phyloP scores from a whole-genome alignment of 2,797 vertebrate species.

The Falco peregrinus region DNA sequence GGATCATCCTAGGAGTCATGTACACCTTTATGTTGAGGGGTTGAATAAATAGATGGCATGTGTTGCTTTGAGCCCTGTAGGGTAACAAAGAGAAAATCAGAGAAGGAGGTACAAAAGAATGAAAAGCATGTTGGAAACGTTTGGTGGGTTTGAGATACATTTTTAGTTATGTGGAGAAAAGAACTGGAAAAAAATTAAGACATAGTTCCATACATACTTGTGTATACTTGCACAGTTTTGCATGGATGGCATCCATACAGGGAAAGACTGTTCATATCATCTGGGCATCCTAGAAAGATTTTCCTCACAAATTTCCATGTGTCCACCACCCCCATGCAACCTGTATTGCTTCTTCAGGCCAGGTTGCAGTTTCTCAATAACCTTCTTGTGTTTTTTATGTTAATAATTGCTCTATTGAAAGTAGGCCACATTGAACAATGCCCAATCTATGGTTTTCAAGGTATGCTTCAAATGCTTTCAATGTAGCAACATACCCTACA shows the following conservation, averaged over 20 bases:
- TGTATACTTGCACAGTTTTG: background rate
- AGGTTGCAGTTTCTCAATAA: background rate
- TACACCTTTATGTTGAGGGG: rapidly evolving
- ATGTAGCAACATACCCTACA: background rate
- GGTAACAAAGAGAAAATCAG: background rate
- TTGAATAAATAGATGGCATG: background rate
- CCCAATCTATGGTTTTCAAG: background rate
- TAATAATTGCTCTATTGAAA: background rate
- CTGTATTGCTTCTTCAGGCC: background rate
- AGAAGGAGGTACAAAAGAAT: background rate
- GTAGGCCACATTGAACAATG: background rate
- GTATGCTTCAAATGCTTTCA: background rate
- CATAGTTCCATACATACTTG: background rate
- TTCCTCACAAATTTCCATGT: background rate
- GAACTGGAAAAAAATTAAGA: background rate
- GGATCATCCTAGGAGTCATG: rapidly evolving
- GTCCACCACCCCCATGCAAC: background rate
- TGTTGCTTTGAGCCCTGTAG: background rate
- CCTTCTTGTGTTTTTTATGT: background rate
- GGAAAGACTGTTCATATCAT: background rate
- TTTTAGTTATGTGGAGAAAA: background rate
- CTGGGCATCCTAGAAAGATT: background rate
- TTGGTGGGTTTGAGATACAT: background rate
- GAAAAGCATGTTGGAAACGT: background rate
- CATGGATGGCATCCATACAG: background rate